Percentiles rank a stretch among this genome's conserved stretches.
Conservation (phyloP, 2,797 vertebrate genomes). For the Leuciscus waleckii region DNA sequence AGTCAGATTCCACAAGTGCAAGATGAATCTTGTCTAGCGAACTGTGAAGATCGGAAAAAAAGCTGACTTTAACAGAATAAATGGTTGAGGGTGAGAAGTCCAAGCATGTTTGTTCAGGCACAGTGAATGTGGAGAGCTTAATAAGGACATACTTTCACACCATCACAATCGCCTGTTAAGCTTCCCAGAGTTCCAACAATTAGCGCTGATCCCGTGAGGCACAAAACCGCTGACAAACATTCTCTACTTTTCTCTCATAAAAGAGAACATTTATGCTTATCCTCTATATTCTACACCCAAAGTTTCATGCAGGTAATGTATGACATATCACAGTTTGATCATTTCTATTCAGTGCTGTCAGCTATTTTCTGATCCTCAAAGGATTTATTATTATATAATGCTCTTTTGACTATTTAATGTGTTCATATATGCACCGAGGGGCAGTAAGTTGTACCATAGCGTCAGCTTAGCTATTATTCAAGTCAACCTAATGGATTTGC, state of each 20-base stretch:
- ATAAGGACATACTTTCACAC: slow-evolving; percentile 47
- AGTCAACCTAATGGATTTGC: slow-evolving; percentile 43
- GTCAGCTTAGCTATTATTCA: slow-evolving; percentile 25
- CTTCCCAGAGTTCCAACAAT: slow-evolving; percentile 17
- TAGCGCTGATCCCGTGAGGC: not conserved
- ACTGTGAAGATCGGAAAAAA: slow-evolving; percentile 49
- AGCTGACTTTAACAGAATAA: slow-evolving; percentile 50
- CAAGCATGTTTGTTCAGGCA: slow-evolving; percentile 47
- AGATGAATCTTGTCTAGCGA: slow-evolving; percentile 53
- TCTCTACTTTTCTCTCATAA: slow-evolving; percentile 1
- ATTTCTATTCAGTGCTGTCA: not conserved
- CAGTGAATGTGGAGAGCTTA: slow-evolving; percentile 29
- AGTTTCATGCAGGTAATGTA: not conserved
- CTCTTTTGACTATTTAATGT: slow-evolving; percentile 1
- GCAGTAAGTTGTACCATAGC: not conserved
- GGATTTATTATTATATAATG: not conserved
- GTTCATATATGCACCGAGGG: not conserved
- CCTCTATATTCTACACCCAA: not conserved
- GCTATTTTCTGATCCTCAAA: not conserved
- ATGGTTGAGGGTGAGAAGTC: slow-evolving; percentile 33
- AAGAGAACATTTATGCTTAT: not conserved
- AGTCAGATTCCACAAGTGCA: slow-evolving; percentile 55
- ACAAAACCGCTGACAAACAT: slow-evolving; percentile 14
- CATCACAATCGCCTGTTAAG: slow-evolving; percentile 34
- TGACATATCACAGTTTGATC: not conserved